Evolutionary conservation across 2,113 vertebrate genomes (phyloP).

Genomic region (Myotis davidii): DNA sequence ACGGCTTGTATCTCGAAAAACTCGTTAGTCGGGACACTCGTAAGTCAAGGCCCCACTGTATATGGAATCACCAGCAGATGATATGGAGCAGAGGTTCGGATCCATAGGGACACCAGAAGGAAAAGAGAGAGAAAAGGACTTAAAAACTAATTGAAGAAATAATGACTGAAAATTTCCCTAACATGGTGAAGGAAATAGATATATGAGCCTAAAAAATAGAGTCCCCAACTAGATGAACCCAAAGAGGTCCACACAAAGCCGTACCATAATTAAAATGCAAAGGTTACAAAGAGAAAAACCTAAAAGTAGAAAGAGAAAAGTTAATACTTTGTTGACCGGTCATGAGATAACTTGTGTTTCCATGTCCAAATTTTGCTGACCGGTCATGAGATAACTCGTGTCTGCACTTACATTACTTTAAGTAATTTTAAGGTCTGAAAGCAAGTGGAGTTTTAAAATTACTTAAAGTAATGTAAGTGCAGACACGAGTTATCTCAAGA

Average conservation of each 20-base stretch:
- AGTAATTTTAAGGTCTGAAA: too few relatives aligned
- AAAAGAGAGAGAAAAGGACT: background rate
- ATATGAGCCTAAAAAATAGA: background rate
- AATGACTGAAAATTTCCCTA: background rate
- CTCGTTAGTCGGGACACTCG: too few relatives aligned
- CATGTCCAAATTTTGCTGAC: too few relatives aligned
- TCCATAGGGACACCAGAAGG: background rate
- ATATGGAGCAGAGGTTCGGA: background rate
- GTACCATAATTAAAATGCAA: background rate
- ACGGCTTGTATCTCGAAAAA: too few relatives aligned
- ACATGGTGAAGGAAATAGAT: background rate
- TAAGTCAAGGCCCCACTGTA: background rate
- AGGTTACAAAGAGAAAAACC: background rate
- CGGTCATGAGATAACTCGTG: too few relatives aligned
- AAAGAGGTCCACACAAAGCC: background rate
- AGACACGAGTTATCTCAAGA: too few relatives aligned
- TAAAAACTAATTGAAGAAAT: background rate
- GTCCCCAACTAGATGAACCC: background rate
- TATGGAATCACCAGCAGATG: background rate
- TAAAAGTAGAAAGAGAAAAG: background rate
- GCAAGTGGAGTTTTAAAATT: too few relatives aligned
- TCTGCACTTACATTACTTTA: too few relatives aligned
- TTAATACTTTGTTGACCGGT: too few relatives aligned
- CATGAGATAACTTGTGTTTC: too few relatives aligned
- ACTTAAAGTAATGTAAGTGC: too few relatives aligned